Base-by-base conservation (phyloP, 2,797 vertebrate species). In the Tolypeutes matacus region DNA sequence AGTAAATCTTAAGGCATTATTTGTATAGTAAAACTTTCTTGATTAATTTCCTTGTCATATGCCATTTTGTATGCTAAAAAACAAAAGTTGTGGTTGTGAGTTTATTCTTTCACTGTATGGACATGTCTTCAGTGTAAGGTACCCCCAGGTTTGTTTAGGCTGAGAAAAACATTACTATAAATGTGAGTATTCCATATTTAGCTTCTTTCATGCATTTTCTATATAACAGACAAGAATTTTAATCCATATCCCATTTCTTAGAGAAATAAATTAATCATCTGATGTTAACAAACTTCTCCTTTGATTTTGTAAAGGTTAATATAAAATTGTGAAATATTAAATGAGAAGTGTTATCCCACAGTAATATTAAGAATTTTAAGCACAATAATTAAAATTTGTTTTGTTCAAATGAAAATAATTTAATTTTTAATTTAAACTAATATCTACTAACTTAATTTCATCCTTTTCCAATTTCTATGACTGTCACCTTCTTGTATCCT, bases 391-490 rank as follows among this genome's bases (percentile, higher is more conserved):
- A 93, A 95, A 96, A 39, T 93, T 86, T 92, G 60, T 93, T 82
- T 96, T 96, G 70, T 86, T 97, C 64, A 95, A 95, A 86, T 96
- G 72, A 95, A 97, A 94, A 93, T 84, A 89, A 86, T 93, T 89
- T 67, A 81, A 83, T 92, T 91, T 97, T 90, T 97, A 96, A 78
- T 93, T 92, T 89, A 92, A 96, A 81, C 93, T 93, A 93, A 78
- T 96, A 92, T 72, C 77, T 94, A 94, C 93, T 97, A 95, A 96
- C 84, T 96, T 97, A 94, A 95, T 96, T 95, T 97, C 96, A 95
- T 97, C 95, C 95, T 94, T 96, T 94, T 96, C 95, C 84, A 95
- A 97, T 91, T 96, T 94, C 95, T 95, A 90, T 96, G 93, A 96
- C 78, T 94, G 93, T 94, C 96, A 77, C 60, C 84, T 72, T 94